A percentile compares a stretch with the other conserved stretches of the same genome.
Evolutionary conservation across 1,140 invertebrate species (phyloP).

Genomic region (Scaptomyza pallida): DNA sequence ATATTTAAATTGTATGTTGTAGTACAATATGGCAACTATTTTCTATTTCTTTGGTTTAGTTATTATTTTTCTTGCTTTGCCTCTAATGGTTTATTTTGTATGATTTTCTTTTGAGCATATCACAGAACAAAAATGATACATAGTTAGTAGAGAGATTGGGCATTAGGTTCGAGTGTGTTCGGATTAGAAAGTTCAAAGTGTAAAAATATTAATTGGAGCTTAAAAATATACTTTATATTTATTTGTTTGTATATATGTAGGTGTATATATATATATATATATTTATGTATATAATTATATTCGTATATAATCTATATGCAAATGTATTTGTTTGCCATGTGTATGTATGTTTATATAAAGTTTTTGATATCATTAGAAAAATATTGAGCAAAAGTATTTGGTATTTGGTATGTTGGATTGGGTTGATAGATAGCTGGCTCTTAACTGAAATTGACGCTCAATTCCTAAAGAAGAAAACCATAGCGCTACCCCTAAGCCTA

Average conservation of each 20-base stretch:
- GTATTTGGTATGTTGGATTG: constrained; percentile 45
- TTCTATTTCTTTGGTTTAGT: constrained; percentile 21
- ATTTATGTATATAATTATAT: constrained; percentile 47
- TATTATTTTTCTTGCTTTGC: constrained; percentile 16
- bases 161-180: constrained; percentile 22
- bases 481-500: constrained; percentile 22
- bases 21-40: constrained; percentile 30
- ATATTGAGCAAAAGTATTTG: constrained; percentile 73
- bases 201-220: constrained; percentile 69
- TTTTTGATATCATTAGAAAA: constrained; percentile 77
- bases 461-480: constrained; percentile 51
- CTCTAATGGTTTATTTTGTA: constrained; percentile 44
- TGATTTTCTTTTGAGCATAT: constrained; percentile 77
- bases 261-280: constrained; percentile 51
- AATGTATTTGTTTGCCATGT: constrained; percentile 54
- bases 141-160: constrained; percentile 60
- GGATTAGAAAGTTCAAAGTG: constrained; percentile 61
- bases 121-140: constrained; percentile 80
- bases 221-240: constrained; percentile 62
- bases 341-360: constrained; percentile 77
- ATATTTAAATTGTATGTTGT: constrained; percentile 16
- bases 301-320: constrained; percentile 52
- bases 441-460: constrained; percentile 62
- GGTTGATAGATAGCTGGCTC: constrained; percentile 13
- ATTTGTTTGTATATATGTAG: constrained; percentile 49